Conservation (phyloP, 2,888 invertebrate species). For the Rhagonycha lutea region DNA sequence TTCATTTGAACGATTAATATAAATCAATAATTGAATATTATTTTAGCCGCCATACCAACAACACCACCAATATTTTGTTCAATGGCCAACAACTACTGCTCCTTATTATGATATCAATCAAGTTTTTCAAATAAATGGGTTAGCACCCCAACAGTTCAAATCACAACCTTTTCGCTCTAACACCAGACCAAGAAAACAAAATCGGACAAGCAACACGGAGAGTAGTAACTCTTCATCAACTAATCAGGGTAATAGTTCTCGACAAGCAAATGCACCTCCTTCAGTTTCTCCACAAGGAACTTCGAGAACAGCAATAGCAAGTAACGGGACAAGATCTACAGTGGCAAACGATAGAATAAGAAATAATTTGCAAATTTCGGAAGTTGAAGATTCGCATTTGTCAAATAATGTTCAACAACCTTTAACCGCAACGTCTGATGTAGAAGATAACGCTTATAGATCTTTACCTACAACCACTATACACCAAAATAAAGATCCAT, state of each 20-base stretch:
- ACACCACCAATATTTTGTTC: background rate
- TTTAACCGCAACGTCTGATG: constrained; percentile 13
- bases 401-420: constrained; percentile 33
- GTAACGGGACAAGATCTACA: constrained; percentile 20
- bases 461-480: constrained; percentile 21
- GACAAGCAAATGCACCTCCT: constrained; percentile 15
- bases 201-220: constrained; percentile 35
- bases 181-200: constrained; percentile 50
- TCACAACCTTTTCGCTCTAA: constrained; percentile 56
- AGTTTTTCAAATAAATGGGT: constrained; percentile 74
- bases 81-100: constrained; percentile 56
- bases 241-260: constrained; percentile 25
- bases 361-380: constrained; percentile 34
- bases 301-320: constrained; percentile 4
- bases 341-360: constrained; percentile 32
- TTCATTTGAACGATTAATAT: background rate
- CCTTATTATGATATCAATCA: constrained; percentile 70
- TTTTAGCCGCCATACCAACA: constrained; percentile 14
- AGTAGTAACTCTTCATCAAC: constrained; percentile 31
- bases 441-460: constrained; percentile 25
- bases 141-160: constrained; percentile 69
- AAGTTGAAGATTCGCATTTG: constrained; percentile 39
- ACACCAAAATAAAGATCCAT: constrained; percentile 49
- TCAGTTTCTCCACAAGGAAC: constrained; percentile 23
- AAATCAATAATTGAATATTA: constrained; percentile 4